Evolutionary conservation across 1,140 invertebrate genomes (phyloP).

Genomic region (Papilio dardanus): DNA sequence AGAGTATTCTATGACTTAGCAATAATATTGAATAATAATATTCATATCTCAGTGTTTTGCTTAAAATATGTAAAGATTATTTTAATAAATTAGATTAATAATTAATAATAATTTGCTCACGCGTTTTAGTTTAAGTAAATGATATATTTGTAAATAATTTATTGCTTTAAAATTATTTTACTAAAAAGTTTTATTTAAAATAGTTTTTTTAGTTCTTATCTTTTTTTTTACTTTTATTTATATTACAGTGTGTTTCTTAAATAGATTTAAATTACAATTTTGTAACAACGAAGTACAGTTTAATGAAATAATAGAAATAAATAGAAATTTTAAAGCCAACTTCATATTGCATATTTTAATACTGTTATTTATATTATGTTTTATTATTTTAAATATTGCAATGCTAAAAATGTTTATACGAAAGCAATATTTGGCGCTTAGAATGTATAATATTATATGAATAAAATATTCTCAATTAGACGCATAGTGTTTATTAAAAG

Average conservation of each 20-base stretch:
- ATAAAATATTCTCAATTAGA: neutral
- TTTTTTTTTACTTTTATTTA: too few species aligned
- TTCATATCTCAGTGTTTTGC: slow-evolving; percentile 2
- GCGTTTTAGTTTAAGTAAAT: neutral
- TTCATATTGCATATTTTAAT: too few species aligned
- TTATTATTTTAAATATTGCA: too few species aligned
- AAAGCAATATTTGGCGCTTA: neutral
- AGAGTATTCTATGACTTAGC: slow-evolving; percentile 23
- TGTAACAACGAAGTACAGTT: too few species aligned
- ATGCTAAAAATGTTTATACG: neutral
- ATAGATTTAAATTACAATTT: too few species aligned
- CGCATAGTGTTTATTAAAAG: neutral
- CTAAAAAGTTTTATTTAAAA: too few species aligned
- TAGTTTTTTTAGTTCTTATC: too few species aligned
- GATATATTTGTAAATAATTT: neutral
- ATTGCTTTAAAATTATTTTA: neutral
- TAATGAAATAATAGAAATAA: too few species aligned
- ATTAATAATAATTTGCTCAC: slow-evolving; percentile 1
- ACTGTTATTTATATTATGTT: too few species aligned
- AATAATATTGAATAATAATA: neutral
- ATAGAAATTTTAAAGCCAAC: too few species aligned
- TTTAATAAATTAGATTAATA: neutral
- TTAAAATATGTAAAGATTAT: neutral
- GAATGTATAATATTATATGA: neutral
- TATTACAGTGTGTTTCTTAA: too few species aligned